Percentiles rank a stretch among this genome's conserved stretches.
Conservation (phyloP, 2,888 invertebrate genomes). For the Tupiocoris notatus region DNA sequence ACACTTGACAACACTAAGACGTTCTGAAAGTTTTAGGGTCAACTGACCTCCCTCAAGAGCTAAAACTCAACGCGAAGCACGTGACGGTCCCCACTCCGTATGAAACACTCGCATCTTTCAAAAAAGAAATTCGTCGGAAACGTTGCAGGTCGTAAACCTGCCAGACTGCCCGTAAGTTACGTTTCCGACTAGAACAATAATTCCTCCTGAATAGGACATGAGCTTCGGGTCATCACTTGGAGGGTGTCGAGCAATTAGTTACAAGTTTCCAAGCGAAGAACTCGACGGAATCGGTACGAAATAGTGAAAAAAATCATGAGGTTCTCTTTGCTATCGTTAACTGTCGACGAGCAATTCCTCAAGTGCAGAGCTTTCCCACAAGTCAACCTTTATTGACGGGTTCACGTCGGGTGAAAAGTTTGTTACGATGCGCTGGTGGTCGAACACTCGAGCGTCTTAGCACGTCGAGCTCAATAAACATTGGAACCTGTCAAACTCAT, state of each 20-base stretch:
- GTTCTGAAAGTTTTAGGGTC: background rate
- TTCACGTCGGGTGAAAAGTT: background rate
- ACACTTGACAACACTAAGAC: background rate
- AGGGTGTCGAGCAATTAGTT: conserved; percentile 13
- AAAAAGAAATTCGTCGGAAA: background rate
- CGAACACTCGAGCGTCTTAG: background rate
- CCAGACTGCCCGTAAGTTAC: conserved; percentile 1
- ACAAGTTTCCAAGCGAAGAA: background rate
- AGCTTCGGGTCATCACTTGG: conserved; percentile 2
- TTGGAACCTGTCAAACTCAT: background rate
- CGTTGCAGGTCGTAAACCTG: conserved; percentile 20
- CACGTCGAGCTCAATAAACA: background rate
- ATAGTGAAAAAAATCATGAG: conserved; percentile 9
- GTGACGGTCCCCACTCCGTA: background rate
- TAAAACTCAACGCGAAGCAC: background rate
- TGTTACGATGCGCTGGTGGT: background rate
- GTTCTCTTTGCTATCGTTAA: background rate
- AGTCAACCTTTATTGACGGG: background rate
- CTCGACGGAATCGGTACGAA: background rate
- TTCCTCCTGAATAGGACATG: background rate
- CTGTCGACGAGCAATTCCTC: background rate
- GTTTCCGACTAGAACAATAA: conserved; percentile 19
- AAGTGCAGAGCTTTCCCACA: background rate
- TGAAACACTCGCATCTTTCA: background rate
- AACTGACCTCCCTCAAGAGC: background rate